Base-by-base conservation (phyloP, 2,888 invertebrate species). In the Diogma glabrata region DNA sequence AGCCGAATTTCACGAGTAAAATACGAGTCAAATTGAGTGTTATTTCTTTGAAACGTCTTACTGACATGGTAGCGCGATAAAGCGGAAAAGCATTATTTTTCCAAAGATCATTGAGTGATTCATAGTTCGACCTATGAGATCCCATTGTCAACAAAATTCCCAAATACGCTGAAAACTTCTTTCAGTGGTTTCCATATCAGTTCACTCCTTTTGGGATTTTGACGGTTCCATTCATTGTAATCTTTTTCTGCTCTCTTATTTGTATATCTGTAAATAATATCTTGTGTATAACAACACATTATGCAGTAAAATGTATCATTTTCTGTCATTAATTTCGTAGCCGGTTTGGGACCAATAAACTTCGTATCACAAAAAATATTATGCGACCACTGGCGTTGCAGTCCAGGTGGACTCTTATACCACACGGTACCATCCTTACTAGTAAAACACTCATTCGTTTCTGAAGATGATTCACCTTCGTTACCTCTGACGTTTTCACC, bases 61-160 rank as follows among this genome's bases (percentile, higher is more conserved):
- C 8, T 43, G 43, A 17, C 19, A 40, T 17, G 19, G 22, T 43
- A n/a, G 10, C 22, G 20, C 43, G 22, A 12, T 22, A 43, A 6
- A 12, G n/a, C 22, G 22, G 20, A 12, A 22, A 20, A n/a, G 43
- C 43, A 43, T 43, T 43, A n/a, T 43, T 20, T 43, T 43, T 43
- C 22, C 43, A 43, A n/a, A 22, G n/a, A 6, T 43, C n/a, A 22
- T 12, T 22, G 23, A 22, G n/a, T 43, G 10, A 7, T 14, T 22
- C 22, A 22, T 43, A 7, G 22, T 23, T 43, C 20, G 43, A 43
- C 23, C 23, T 43, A 22, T 22, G 12, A 23, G n/a, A 20, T 3
- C 43, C 22, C n/a, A 14, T 43, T 43, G 23, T 23, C 10, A 43
- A 14, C 8, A 43, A 22, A 43, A 43, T 43, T 43, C 5, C 22